Percentiles rank a stretch among this genome's conserved stretches.
Evolutionary conservation across 2,888 invertebrate species (phyloP).

Genomic region (Deroplatys truncata): DNA sequence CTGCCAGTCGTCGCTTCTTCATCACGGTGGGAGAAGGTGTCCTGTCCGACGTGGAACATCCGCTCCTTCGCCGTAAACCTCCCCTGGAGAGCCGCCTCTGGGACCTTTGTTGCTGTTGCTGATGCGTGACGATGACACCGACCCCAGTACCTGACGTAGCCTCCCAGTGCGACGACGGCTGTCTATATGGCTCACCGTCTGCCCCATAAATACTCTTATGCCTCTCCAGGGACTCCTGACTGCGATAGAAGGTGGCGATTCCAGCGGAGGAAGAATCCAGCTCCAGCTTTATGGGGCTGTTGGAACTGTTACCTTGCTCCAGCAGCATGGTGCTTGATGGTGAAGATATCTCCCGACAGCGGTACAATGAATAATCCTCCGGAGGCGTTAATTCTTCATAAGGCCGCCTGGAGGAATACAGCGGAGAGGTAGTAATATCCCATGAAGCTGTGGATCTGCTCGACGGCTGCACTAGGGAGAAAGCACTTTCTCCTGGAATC

Average conservation of each 20-base stretch:
- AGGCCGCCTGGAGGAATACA: not conserved
- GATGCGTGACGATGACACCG: not conserved
- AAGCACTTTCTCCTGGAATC: not conserved
- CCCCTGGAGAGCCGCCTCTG: not conserved
- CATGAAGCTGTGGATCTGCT: not conserved
- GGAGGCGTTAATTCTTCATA: not conserved
- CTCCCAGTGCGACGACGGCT: not conserved
- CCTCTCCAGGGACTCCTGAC: not conserved
- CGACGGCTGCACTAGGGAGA: not conserved
- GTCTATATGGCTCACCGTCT: not conserved
- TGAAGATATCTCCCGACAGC: not conserved
- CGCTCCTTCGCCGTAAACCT: not conserved
- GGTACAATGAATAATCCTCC: not conserved
- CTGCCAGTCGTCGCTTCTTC: slow-evolving; percentile 61
- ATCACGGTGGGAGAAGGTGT: slow-evolving; percentile 41
- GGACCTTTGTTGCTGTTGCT: not conserved
- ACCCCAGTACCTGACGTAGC: not conserved
- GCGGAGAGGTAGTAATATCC: not conserved
- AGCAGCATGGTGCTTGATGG: not conserved
- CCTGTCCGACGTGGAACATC: not conserved
- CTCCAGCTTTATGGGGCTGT: not conserved
- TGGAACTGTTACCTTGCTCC: not conserved
- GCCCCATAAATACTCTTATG: not conserved
- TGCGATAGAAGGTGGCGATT: not conserved
- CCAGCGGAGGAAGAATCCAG: not conserved